These are phyloP conservation scores for Neomorphus geoffroyi DNA, from an alignment of 2,797 vertebrate species.

Conservation along the genomic window DNA sequence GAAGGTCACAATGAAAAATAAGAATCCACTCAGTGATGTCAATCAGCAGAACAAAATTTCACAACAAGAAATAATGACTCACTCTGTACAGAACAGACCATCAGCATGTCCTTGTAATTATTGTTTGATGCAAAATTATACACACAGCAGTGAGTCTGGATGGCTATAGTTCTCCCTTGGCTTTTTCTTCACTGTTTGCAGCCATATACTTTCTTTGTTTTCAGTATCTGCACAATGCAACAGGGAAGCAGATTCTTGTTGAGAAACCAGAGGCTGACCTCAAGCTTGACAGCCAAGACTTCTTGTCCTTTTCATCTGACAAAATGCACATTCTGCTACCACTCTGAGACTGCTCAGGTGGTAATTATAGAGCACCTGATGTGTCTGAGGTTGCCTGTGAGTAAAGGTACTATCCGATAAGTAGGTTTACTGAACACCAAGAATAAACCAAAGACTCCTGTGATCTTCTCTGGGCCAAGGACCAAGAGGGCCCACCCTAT, in stretches of 20 bases:
- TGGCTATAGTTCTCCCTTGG: neutral
- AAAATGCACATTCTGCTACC: neutral
- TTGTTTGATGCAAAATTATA: neutral
- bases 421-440: neutral
- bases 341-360: neutral
- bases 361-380: conserved; percentile 3
- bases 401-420: neutral
- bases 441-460: neutral
- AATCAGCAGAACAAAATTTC: too few relatives aligned
- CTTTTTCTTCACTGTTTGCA: neutral
- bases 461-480: neutral
- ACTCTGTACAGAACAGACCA: too few relatives aligned
- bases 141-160: neutral
- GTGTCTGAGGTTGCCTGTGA: neutral
- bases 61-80: too few relatives aligned
- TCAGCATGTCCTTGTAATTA: too few relatives aligned
- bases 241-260: neutral
- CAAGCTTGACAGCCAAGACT: neutral
- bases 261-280: neutral
- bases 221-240: fast-evolving
- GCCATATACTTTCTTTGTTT: neutral
- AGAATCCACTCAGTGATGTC: too few relatives aligned
- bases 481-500: neutral
- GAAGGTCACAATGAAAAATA: too few relatives aligned
- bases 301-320: neutral